Evolutionary conservation across 2,888 invertebrate genomes (phyloP), one percentile per base, ranked within the genome.

Genomic region (Incurvaria masculella): DNA sequence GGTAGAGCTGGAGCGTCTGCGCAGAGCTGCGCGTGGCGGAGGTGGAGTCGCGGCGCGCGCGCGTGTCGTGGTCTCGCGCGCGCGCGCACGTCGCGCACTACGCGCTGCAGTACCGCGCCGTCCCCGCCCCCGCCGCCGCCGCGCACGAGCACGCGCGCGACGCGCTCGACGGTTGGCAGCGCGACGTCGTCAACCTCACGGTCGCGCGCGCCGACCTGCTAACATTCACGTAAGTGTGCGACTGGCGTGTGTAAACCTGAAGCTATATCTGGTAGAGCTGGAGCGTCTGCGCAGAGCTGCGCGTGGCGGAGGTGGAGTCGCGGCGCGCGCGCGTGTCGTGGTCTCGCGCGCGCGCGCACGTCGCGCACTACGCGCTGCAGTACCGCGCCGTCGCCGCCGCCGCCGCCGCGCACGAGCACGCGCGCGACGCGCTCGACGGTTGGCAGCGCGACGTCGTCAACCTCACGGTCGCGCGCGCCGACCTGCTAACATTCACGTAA

Each of bases 271-370:
- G 11, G 39, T 53, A 78, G 78, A 78, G 56, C 68, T 11, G 33
- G 33, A 72, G 65, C 46, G 59, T 67, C 2, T 74, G 76, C 2
- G 78, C 76, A 61, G 78, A 78, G 57, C 71, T 78, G 0, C 66
- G 75, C 6, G 63, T 78, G 53, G 75, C 78, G 1, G 78, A 78
- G 51, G 72, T 78, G 1, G 78, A 75, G 78, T 69, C 78, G 2
- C 67, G 78, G 5, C 63, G 68, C 53, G 74, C 74, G 5, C 64
- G 76, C 4, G 68, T 78, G 2, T 74, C 75, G 1, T 78, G 78
- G 78, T 61, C 75, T 2, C 54, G 71, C 4, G 67, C 72, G 0
- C 59, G 76, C 5, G 72, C 73, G 1, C 57, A 72, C 11, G 76
- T 78, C 1, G 71, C 75, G 0, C 76, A 75, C 57, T 78, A 78